phyloP scores from a whole-genome alignment of 2,113 vertebrate genomes.

The Oreochromis tanganicae region DNA sequence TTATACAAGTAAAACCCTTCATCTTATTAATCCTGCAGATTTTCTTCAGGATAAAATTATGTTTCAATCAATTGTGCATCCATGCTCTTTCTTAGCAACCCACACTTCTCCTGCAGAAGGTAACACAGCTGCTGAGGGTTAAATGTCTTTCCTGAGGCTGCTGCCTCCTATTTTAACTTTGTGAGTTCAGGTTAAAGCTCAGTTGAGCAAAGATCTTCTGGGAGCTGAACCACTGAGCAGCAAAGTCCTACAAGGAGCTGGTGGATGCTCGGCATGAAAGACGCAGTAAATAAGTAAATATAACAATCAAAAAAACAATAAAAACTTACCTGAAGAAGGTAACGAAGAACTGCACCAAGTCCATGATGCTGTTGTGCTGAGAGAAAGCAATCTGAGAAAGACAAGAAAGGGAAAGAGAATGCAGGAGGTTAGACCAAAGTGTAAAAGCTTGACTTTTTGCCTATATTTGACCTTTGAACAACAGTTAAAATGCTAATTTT shows the following conservation, averaged over 20 bases:
- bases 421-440: background rate
- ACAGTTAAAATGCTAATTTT: background rate
- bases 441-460: background rate
- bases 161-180: background rate
- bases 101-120: background rate
- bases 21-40: background rate
- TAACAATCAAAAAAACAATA: background rate
- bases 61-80: background rate
- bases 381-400: slow-evolving; percentile 85
- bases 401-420: background rate
- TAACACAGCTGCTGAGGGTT: background rate
- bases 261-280: fast-evolving
- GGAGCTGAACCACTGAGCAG: background rate
- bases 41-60: background rate
- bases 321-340: slow-evolving; percentile 86
- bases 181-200: background rate
- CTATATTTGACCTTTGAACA: too few species aligned
- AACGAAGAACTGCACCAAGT: slow-evolving; percentile 93
- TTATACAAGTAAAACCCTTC: background rate
- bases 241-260: background rate
- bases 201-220: background rate
- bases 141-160: background rate
- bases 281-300: background rate
- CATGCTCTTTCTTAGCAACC: background rate
- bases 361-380: slow-evolving; percentile 94